Evolutionary conservation across 2,797 vertebrate genomes (phyloP).

Genomic region (Chelon labrosus): DNA sequence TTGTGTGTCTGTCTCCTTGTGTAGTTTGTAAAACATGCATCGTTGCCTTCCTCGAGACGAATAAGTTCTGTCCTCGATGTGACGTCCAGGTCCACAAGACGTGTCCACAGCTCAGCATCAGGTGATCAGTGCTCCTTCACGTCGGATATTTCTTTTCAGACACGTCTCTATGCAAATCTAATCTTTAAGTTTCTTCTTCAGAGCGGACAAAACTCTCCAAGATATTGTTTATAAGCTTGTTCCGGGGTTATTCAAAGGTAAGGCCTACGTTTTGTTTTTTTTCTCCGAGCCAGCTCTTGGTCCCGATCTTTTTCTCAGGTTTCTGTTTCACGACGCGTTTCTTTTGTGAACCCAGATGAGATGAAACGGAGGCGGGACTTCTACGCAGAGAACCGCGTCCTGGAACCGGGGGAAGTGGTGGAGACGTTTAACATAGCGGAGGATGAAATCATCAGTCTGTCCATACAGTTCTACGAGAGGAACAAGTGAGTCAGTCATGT

Average conservation of each 20-base stretch:
- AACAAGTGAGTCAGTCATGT: constrained; percentile 87
- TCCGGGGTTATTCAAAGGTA: constrained; percentile 99
- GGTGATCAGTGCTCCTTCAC: constrained; percentile 73
- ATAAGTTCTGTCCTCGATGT: constrained; percentile 96
- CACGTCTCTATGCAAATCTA: background rate
- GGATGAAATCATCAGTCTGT: constrained; percentile 99
- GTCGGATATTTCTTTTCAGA: background rate
- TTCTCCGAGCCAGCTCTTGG: accelerated
- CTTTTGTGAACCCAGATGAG: constrained; percentile 87
- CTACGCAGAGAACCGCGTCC: constrained; percentile 93
- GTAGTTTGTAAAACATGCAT: constrained; percentile 96
- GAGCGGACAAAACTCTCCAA: constrained; percentile 99
- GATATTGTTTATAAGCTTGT: constrained; percentile 99
- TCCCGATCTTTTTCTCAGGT: background rate
- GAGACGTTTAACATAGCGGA: constrained; percentile 99
- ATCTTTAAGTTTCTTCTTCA: constrained; percentile 60
- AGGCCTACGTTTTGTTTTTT: constrained; percentile 31
- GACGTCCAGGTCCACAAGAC: constrained; percentile 95
- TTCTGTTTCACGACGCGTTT: background rate
- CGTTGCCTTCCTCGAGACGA: constrained; percentile 94
- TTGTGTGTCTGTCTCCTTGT: background rate
- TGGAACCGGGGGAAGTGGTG: constrained; percentile 97
- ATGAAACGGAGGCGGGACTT: constrained; percentile 99
- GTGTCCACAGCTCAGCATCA: constrained; percentile 94
- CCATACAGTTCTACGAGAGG: constrained; percentile 99